Conservation (phyloP, 2,113 vertebrate genomes). For the Aspidoscelis tigris region DNA sequence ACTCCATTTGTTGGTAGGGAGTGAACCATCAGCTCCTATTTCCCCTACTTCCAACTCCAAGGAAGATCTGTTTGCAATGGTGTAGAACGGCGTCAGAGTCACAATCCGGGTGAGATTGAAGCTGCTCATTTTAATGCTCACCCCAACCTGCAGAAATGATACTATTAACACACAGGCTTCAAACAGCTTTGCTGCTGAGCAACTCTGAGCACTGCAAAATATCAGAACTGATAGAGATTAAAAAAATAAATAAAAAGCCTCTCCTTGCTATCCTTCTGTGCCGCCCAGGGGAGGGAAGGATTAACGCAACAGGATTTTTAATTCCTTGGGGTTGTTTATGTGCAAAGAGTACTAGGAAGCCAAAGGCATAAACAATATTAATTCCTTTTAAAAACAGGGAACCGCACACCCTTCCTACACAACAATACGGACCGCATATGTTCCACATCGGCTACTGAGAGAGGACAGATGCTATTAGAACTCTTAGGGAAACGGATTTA, state of each 20-base stretch:
- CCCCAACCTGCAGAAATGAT: slow-evolving; percentile 83
- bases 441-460: not conserved
- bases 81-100: slow-evolving; percentile 94
- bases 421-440: no score
- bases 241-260: not conserved
- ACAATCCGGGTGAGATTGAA: slow-evolving; percentile 93
- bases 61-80: slow-evolving; percentile 89
- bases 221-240: not conserved
- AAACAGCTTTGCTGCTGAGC: not conserved
- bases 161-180: slow-evolving; percentile 4
- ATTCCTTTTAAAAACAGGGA: no score
- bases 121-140: slow-evolving; percentile 95
- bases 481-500: not conserved
- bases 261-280: no score
- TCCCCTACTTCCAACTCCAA: slow-evolving; percentile 94
- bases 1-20: slow-evolving; percentile 84
- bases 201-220: not conserved
- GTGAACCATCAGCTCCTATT: slow-evolving; percentile 70
- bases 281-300: no score
- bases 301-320: not conserved
- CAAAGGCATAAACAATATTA: not conserved
- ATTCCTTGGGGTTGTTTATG: not conserved
- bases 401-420: not conserved
- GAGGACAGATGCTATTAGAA: not conserved
- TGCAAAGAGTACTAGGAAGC: not conserved